Base-by-base conservation (phyloP, 2,113 vertebrate species). In the Rhineura floridana region DNA sequence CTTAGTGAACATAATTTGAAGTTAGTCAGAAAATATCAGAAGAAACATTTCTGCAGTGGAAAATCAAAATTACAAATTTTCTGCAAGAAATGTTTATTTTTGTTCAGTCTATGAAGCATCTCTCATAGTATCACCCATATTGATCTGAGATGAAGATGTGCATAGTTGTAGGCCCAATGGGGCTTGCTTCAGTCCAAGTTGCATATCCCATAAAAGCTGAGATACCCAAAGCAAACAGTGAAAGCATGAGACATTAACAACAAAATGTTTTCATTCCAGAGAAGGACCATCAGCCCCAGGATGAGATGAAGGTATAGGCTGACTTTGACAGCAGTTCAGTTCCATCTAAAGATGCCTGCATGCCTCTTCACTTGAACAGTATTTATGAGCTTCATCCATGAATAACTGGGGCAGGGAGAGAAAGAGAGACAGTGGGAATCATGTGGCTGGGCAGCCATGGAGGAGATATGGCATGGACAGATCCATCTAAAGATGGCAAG, bases 11-110 rank as follows among this genome's bases (percentile, higher is more conserved):
- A 6, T 83, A 88, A 88, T 67, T 67, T 88, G 72, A 42, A 76
- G 73, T 83, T 77, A 77, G 81, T 67, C 42, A 88, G 55, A 77
- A 83, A 42, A 76, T 65, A 83, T 67, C 81, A 88, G 46, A 83
- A 83, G 72, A 83, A 83, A 52, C 28, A 39, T 23, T 59, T 75
- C 33, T 25, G 67, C 36, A 33, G n/a, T 33, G 21, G 55, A 82
- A 52, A 85, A 46, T 77, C 72, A 76, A 88, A 39, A 83, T 59
- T 88, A 33, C 36, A 77, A 12, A 50, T 83, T 87, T 83, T 42
- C 81, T 67, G n/a, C 59, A 67, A 72, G 73, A 88, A 75, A 88
- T 67, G 36, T 50, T 75, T 75, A 33, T 77, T 76, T 83, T 65
- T 44, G 65, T 65, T 77, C 48, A 39, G 52, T 67, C 72, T 17